phyloP scores from a whole-genome alignment of 2,888 invertebrate species.

The Apoderus coryli region DNA sequence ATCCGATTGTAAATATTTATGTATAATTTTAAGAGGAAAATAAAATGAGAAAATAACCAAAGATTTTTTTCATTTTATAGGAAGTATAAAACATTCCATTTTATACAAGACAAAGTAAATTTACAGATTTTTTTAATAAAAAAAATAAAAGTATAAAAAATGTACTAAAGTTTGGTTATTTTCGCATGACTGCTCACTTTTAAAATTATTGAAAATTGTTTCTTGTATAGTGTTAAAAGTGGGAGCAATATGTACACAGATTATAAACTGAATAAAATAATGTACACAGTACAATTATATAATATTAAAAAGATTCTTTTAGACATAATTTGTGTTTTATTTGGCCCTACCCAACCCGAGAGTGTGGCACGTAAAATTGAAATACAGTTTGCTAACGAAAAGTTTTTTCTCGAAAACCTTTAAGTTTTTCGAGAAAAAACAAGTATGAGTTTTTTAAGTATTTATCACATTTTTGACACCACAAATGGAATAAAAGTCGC shows the following conservation, averaged over 20 bases:
- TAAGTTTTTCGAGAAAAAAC: too few relatives aligned
- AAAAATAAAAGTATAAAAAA: constrained; percentile 13
- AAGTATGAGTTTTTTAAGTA: too few relatives aligned
- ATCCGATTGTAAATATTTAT: background rate
- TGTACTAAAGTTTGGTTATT: constrained; percentile 27
- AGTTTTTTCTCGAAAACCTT: too few relatives aligned
- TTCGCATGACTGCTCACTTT: constrained; percentile 25
- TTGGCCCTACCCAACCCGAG: too few relatives aligned
- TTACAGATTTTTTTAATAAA: too few relatives aligned
- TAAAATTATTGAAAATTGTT: constrained; percentile 23
- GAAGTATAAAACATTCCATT: constrained; percentile 30
- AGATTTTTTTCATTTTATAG: constrained; percentile 19
- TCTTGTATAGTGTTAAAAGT: constrained; percentile 23
- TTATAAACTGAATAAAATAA: constrained; percentile 22
- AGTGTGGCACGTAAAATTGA: too few relatives aligned
- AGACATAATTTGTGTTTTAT: too few relatives aligned
- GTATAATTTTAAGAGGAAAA: background rate
- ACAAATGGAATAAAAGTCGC: too few relatives aligned
- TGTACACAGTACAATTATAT: constrained; percentile 25
- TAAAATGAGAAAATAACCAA: constrained; percentile 29
- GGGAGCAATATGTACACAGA: constrained; percentile 27
- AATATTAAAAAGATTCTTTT: constrained; percentile 6
- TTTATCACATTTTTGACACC: too few relatives aligned
- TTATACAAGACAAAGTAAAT: constrained; percentile 23
- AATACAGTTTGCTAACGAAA: too few relatives aligned